Percentiles rank a stretch among this genome's conserved stretches.
Conservation (phyloP, 2,113 vertebrate genomes). For the Pachycephala philippinensis region DNA sequence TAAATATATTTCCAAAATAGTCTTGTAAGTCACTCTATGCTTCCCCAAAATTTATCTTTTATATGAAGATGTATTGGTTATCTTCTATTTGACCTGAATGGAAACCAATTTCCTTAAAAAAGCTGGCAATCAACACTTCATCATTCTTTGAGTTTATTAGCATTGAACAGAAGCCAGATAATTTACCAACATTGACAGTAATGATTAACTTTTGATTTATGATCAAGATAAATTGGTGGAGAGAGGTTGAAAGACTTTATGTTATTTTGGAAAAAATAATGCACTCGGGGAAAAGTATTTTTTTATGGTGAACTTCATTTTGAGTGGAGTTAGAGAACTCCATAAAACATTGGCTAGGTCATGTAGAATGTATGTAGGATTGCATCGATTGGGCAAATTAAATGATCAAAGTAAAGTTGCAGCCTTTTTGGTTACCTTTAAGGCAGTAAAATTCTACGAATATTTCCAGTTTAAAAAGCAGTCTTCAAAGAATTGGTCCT, state of each 20-base stretch:
- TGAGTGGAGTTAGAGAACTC: neutral
- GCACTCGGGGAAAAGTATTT: neutral
- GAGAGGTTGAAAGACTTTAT: neutral
- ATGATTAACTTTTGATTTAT: neutral
- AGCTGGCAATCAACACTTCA: neutral
- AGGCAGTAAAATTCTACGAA: neutral
- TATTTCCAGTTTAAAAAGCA: neutral
- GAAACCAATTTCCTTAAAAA: neutral
- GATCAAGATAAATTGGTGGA: neutral
- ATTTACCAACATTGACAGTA: neutral
- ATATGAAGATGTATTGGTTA: neutral
- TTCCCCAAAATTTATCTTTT: neutral
- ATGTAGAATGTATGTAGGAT: neutral
- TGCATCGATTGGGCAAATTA: neutral
- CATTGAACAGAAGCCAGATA: neutral
- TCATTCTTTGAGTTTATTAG: neutral
- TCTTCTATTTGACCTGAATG: neutral
- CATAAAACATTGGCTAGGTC: neutral
- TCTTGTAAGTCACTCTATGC: neutral
- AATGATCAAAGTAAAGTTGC: neutral
- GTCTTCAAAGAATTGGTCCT: neutral
- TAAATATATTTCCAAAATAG: neutral
- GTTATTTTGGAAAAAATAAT: neutral
- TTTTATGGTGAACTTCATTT: neutral
- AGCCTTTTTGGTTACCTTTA: neutral